A percentile compares a stretch with the other conserved stretches of the same genome.
phyloP scores from a whole-genome alignment of 2,113 vertebrate species.

The Phalacrocorax aristotelis region DNA sequence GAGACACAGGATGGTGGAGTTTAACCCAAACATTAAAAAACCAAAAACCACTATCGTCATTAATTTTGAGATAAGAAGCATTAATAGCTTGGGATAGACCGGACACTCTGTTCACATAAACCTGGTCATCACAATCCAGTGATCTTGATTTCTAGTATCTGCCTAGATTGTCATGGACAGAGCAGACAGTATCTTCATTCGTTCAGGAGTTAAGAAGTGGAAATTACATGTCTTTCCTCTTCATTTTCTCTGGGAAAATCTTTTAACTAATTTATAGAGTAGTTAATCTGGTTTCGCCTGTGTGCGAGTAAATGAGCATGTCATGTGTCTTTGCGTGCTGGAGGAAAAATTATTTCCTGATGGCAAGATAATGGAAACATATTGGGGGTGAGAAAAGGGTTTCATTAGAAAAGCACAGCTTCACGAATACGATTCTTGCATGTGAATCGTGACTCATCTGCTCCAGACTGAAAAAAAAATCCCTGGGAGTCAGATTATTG shows the following conservation, averaged over 20 bases:
- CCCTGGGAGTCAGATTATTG: neutral
- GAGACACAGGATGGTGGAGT: neutral
- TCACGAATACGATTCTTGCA: neutral
- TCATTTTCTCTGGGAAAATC: slow-evolving; percentile 52
- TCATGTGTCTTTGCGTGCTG: neutral
- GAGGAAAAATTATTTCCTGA: slow-evolving; percentile 36
- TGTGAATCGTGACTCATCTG: slow-evolving; percentile 11
- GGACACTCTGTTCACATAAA: neutral
- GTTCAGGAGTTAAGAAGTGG: neutral
- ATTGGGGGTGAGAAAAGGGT: slow-evolving; percentile 23
- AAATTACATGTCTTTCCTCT: slow-evolving; percentile 28
- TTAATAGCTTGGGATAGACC: neutral
- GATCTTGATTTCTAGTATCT: neutral
- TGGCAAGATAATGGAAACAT: slow-evolving; percentile 49
- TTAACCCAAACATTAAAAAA: neutral
- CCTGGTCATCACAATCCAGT: neutral
- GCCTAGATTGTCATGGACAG: neutral
- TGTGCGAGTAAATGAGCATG: slow-evolving; percentile 26
- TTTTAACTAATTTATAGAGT: slow-evolving; percentile 59
- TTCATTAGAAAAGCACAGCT: slow-evolving; percentile 19
- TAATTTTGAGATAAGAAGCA: neutral
- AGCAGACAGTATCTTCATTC: neutral
- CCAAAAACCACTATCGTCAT: too few relatives aligned
- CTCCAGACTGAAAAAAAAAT: neutral
- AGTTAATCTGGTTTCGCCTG: neutral